A percentile compares a stretch with the other conserved stretches of the same genome.
These are phyloP conservation scores for Torymus texanus DNA, from an alignment of 2,888 invertebrate genomes.

Conservation along the genomic window DNA sequence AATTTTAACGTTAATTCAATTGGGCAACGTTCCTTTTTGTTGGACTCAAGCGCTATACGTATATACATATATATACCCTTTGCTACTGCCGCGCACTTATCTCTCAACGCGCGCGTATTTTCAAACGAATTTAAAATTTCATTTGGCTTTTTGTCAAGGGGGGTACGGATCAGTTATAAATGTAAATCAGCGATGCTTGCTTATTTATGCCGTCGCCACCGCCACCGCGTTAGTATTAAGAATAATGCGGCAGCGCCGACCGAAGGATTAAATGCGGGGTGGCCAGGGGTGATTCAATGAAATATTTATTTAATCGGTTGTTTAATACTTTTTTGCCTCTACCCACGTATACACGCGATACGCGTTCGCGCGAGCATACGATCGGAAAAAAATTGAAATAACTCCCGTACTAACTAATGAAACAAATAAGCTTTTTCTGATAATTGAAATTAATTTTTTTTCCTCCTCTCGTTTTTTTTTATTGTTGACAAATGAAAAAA, in stretches of 20 bases:
- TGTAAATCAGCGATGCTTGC: constrained; percentile 3
- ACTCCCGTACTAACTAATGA: too few species aligned
- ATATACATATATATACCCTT: too few species aligned
- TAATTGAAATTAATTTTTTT: too few species aligned
- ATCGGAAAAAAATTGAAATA: too few species aligned
- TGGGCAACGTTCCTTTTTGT: constrained; percentile 14
- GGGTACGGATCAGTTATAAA: neutral
- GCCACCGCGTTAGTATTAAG: too few species aligned
- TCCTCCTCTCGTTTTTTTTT: too few species aligned
- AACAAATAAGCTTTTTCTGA: too few species aligned
- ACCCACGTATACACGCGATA: too few species aligned
- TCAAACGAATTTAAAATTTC: constrained; percentile 14
- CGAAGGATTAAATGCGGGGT: neutral
- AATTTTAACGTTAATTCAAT: constrained; percentile 43
- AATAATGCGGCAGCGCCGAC: too few species aligned
- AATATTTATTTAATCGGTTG: neutral
- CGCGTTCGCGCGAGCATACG: too few species aligned
- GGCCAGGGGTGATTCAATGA: neutral
- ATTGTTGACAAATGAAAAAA: too few species aligned
- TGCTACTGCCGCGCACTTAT: neutral
- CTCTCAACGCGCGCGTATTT: neutral
- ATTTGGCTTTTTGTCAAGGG: neutral
- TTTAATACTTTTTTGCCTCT: neutral
- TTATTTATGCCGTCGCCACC: neutral
- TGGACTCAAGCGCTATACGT: too few species aligned